Evolutionary conservation across 2,797 vertebrate genomes (phyloP), one percentile per base, ranked within the genome.

Genomic region (Spinibarbus caldwelli): DNA sequence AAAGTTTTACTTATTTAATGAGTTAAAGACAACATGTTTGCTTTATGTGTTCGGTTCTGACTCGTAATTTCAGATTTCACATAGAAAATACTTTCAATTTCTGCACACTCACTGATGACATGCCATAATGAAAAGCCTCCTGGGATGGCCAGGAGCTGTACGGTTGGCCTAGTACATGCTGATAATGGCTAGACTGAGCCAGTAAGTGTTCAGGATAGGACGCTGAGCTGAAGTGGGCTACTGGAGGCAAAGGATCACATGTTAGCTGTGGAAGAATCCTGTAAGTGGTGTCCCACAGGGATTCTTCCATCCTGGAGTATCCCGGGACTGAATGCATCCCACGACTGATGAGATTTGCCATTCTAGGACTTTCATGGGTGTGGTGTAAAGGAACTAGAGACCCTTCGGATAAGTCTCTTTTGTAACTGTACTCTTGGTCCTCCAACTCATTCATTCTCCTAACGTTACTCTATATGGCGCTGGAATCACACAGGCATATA

Each of bases 91-190:
- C 59, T 66, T 23, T 23, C 29, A 54, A 36, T 54, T 54, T 79
- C 12, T 54, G 41, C 43, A 23, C 26, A 92, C 92, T 92, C 82
- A 93, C 93, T 62, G 86, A 85, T 82, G 90, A 84, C 82, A 89
- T 85, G 57, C 82, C 87, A 82, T 85, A 91, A 57, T 88, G 82
- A 86, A 85, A 59, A 52, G 83, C 83, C 17, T 89, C 91, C 10
- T 87, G 84, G 41, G 83, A 47, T 41, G 89, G 86, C 92, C 91
- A 92, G 10, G 85, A 76, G 78, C 73, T 54, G 8, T 78, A 84
- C 9, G 45, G 26, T 34, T 47, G 59, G 86, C 78, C 83, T 71
- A 86, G 77, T 3, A 54, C 36, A n/a, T 84, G 73, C 26, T 89
- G 78, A 84, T 87, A 90, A 52, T 87, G 89, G 85, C 45, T 89